Base-by-base conservation (phyloP, 1,140 invertebrate species). In the Cephus cinctus region DNA sequence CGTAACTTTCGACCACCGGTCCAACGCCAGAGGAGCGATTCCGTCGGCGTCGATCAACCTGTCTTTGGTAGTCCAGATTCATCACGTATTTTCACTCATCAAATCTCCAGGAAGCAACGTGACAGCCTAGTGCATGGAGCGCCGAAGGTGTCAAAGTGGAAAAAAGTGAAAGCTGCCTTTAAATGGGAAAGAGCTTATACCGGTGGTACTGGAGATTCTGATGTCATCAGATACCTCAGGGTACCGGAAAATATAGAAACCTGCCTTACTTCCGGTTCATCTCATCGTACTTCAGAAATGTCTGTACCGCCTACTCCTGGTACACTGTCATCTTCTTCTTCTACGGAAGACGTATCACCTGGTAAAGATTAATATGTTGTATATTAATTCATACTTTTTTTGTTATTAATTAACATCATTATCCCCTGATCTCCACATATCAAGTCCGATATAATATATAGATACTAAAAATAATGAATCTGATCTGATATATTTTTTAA, bases 141-240 rank as follows among this genome's bases (percentile, higher is more conserved):
- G 6, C 65, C 78, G 0, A 82, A 87, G 66, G 79, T 88, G 5
- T 90, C 88, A 1, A 89, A 89, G 59, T 91, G 89, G 89, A 90
- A 86, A 2, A 84, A 85, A 66, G 88, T 91, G 5, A 90, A 90
- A 69, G 86, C 88, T 15, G 89, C 88, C 8, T 88, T 90, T 52
- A 86, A 84, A 58, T 89, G 82, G 85, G 85, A 87, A 56, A 79
- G 78, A n/a, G 81, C 82, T 4, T 79, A 75, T 47, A 77, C 6
- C 43, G 69, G 68, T 41, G 66, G 73, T 16, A 61, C 69, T 25
- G 61, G 74, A 39, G 54, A 70, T 4, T 50, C 60, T 40, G 59
- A 73, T 53, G 59, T 73, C 32, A 65, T 70, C 16, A 69, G 72
- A 51, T 80, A 76, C 52, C 64, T 82, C 0, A 68, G 74, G 47